Percentiles rank a stretch among this genome's conserved stretches.
These are phyloP conservation scores for Cirrhinus mrigala DNA, from an alignment of 2,797 vertebrate genomes.

Conservation along the genomic window DNA sequence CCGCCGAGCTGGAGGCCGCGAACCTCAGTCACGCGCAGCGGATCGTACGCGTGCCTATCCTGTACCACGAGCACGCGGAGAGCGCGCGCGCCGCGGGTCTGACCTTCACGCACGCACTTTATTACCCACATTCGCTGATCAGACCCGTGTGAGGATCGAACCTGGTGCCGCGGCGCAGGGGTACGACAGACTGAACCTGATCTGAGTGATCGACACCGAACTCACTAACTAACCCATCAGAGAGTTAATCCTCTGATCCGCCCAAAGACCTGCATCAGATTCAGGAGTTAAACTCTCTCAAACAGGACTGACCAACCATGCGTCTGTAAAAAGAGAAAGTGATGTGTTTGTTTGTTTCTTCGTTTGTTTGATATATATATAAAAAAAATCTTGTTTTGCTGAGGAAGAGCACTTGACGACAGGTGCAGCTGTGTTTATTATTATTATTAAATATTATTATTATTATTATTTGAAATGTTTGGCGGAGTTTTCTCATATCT, in stretches of 20 bases:
- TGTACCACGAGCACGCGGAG: constrained; percentile 91
- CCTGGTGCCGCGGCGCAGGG: too few species aligned
- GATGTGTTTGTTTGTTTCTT: neutral
- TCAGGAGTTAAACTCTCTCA: neutral
- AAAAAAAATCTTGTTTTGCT: constrained; percentile 43
- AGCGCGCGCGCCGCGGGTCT: constrained; percentile 73
- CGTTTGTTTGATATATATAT: constrained; percentile 15
- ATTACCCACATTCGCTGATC: constrained; percentile 93
- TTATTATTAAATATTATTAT: neutral
- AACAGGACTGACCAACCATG: constrained; percentile 31
- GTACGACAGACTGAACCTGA: neutral
- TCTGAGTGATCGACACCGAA: neutral
- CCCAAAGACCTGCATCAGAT: too few species aligned
- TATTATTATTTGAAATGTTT: neutral
- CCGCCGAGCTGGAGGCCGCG: constrained; percentile 94
- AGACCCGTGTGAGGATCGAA: constrained; percentile 86
- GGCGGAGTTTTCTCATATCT: neutral
- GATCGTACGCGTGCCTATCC: constrained; percentile 94
- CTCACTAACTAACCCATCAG: neutral
- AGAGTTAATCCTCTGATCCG: neutral
- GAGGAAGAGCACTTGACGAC: neutral
- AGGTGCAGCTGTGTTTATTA: constrained; percentile 12
- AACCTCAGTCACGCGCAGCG: constrained; percentile 95
- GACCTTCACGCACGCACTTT: constrained; percentile 92
- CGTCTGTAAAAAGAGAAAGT: constrained; percentile 57